Conservation (phyloP, 2,113 vertebrate genomes). For the Burhinus oedicnemus region DNA sequence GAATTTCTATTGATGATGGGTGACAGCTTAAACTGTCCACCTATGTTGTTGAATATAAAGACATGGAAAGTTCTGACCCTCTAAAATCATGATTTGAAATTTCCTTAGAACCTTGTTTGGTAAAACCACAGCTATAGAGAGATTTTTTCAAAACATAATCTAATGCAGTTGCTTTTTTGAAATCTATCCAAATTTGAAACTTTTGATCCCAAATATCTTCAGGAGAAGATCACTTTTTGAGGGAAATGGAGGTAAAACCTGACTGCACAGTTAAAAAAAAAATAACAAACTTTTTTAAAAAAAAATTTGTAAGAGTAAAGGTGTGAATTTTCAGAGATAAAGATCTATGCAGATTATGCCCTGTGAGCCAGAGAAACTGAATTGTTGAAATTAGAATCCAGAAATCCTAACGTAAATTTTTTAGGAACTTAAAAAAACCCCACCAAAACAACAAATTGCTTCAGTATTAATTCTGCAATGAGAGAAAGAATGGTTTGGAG, state of each 20-base stretch:
- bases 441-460: neutral
- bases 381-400: neutral
- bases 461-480: neutral
- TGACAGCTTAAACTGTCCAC: neutral
- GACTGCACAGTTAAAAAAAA: neutral
- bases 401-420: neutral
- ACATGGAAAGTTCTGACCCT: neutral
- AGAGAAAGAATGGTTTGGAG: neutral
- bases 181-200: neutral
- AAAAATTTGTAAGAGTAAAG: neutral
- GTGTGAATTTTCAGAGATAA: neutral
- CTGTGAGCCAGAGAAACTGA: neutral
- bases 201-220: neutral
- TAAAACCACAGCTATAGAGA: neutral
- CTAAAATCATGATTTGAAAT: neutral
- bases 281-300: neutral
- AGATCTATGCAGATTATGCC: neutral
- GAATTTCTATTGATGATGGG: neutral
- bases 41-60: neutral
- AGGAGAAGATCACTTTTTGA: neutral
- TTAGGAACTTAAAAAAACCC: neutral
- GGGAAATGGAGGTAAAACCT: neutral
- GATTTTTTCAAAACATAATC: neutral
- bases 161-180: neutral
- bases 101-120: neutral